phyloP scores from a whole-genome alignment of 2,113 vertebrate species.

The Acinonyx jubatus region DNA sequence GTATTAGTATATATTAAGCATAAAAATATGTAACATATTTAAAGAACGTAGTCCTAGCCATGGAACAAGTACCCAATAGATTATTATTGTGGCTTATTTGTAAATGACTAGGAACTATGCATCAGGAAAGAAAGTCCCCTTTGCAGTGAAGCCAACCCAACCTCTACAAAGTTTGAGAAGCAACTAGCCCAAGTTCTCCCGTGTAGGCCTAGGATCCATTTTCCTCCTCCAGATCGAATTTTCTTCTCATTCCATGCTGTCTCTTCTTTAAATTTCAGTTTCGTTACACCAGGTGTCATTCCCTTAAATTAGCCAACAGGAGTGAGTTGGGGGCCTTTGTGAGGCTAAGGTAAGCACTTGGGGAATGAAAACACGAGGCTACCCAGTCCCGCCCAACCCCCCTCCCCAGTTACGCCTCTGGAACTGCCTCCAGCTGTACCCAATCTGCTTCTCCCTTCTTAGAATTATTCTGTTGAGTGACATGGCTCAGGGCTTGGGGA shows the following conservation, averaged over 20 bases:
- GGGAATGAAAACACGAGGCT: not conserved
- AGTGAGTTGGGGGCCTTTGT: not conserved
- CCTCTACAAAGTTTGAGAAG: not conserved
- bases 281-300: not conserved
- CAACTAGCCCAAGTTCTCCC: not conserved
- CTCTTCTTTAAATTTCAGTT: not conserved
- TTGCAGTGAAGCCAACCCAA: not conserved
- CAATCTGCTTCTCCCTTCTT: not conserved
- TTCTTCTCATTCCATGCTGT: not conserved
- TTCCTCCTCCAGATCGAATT: not conserved
- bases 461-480: not conserved
- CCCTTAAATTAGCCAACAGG: not conserved
- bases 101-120: not conserved
- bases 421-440: not conserved
- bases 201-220: not conserved
- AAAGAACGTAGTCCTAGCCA: not conserved
- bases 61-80: not conserved
- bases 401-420: not conserved
- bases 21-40: not conserved
- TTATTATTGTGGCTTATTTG: not conserved
- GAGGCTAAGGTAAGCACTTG: not conserved
- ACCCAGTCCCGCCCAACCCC: no score
- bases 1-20: not conserved
- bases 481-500: not conserved
- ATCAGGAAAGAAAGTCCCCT: not conserved